phyloP scores from a whole-genome alignment of 2,113 vertebrate species.

The Tangachromis dhanisi region DNA sequence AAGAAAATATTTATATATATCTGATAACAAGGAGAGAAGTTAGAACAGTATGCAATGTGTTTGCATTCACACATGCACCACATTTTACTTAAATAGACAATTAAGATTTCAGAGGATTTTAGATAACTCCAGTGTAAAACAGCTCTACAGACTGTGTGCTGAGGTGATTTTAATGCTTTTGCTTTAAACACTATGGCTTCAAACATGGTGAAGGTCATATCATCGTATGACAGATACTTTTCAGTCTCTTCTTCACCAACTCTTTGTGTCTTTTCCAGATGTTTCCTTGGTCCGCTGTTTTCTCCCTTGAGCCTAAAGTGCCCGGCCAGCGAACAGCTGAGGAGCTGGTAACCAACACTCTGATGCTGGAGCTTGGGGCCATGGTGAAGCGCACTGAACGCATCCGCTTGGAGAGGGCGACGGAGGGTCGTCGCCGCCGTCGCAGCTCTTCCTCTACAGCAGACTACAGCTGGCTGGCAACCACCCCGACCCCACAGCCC shows the following conservation, averaged over 20 bases:
- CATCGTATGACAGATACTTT: background rate
- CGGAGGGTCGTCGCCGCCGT: slow-evolving; percentile 51
- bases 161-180: background rate
- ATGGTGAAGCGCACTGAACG: slow-evolving; percentile 76
- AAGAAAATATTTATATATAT: background rate
- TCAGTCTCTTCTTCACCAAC: background rate
- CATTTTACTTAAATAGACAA: background rate
- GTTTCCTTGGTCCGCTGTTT: slow-evolving; percentile 75
- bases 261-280: slow-evolving; percentile 46
- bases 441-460: slow-evolving; percentile 63
- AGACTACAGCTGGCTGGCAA: slow-evolving; percentile 78
- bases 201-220: background rate
- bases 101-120: background rate
- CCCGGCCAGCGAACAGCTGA: slow-evolving; percentile 63
- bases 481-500: slow-evolving; percentile 42
- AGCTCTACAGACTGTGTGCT: background rate
- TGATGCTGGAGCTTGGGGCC: slow-evolving; percentile 76
- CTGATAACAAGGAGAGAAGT: background rate
- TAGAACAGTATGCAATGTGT: background rate
- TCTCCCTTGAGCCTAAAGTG: slow-evolving; percentile 70
- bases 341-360: slow-evolving; percentile 76
- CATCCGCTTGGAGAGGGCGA: slow-evolving; percentile 63
- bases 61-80: background rate
- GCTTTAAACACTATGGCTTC: background rate
- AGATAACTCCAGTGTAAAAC: background rate